Evolutionary conservation across 1,140 invertebrate genomes (phyloP).

Genomic region (Drosophila fuyamai): DNA sequence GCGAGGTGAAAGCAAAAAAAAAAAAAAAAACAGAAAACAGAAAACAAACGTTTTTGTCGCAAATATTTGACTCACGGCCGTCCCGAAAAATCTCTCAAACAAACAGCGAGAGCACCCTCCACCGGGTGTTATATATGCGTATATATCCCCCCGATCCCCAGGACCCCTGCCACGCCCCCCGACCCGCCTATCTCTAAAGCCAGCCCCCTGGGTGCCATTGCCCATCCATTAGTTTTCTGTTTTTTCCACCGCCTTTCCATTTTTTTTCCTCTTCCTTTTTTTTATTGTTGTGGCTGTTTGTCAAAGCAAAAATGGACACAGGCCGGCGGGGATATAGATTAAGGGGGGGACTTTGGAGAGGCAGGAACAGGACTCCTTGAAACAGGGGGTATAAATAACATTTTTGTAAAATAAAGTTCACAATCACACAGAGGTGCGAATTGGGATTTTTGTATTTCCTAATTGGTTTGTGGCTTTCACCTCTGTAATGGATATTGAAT

Average conservation of each 20-base stretch:
- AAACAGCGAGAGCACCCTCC: conserved; percentile 17
- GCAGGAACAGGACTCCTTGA: not conserved
- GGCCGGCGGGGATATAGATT: conserved; percentile 17
- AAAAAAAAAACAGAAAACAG: not conserved
- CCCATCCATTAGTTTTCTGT: conserved; percentile 63
- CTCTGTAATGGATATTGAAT: too few relatives aligned
- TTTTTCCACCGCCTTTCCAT: conserved; percentile 12
- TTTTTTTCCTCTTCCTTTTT: conserved; percentile 11
- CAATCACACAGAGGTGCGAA: conserved; percentile 4
- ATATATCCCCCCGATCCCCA: conserved; percentile 2
- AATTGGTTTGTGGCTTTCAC: too few relatives aligned
- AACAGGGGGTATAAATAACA: conserved; percentile 1
- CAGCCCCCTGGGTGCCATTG: conserved; percentile 65
- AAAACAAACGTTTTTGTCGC: conserved; percentile 11
- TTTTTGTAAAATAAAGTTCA: conserved; percentile 16
- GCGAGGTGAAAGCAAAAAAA: not conserved
- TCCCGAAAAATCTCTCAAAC: conserved; percentile 20
- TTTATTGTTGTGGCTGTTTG: conserved; percentile 37
- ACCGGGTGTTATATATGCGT: conserved; percentile 4
- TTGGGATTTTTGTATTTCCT: not conserved
- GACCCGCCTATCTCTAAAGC: conserved; percentile 26
- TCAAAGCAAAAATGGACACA: conserved; percentile 45
- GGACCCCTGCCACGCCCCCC: conserved; percentile 2
- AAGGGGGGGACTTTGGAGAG: not conserved
- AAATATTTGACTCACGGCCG: conserved; percentile 27